phyloP scores from a whole-genome alignment of 2,888 invertebrate species.

The Hoplodrina blanda region DNA sequence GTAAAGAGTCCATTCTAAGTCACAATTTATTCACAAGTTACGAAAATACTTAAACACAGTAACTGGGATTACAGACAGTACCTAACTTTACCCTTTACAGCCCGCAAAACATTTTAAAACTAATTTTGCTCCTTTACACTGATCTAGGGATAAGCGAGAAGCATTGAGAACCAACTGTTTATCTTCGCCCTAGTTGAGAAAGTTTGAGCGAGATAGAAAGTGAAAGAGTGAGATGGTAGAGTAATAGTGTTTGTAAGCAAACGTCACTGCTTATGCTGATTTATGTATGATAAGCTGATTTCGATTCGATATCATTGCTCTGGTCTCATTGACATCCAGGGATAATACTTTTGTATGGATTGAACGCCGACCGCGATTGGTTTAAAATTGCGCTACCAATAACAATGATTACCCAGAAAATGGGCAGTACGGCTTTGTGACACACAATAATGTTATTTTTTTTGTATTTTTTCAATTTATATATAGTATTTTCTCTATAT shows the following conservation, averaged over 20 bases:
- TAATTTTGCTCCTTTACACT: conserved; percentile 40
- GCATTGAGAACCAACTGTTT: conserved; percentile 37
- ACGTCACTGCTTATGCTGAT: conserved; percentile 44
- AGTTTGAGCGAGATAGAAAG: conserved; percentile 28
- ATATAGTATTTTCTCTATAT: too few species aligned
- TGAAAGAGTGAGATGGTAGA: conserved; percentile 27
- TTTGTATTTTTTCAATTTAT: too few species aligned
- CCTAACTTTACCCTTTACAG: conserved; percentile 27
- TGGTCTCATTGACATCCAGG: too few species aligned
- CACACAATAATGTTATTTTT: too few species aligned
- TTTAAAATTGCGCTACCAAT: too few species aligned
- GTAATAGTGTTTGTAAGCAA: conserved; percentile 48
- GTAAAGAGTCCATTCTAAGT: conserved; percentile 1
- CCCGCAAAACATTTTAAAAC: conserved; percentile 51
- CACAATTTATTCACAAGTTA: conserved; percentile 18
- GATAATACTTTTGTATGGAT: too few species aligned
- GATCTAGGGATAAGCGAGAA: conserved; percentile 39
- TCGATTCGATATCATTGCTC: too few species aligned
- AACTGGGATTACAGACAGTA: conserved; percentile 22
- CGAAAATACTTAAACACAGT: conserved; percentile 26
- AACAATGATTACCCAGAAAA: too few species aligned
- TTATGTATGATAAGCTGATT: conserved; percentile 16
- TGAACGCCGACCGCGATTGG: too few species aligned
- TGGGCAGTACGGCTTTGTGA: too few species aligned
- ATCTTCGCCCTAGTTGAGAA: conserved; percentile 26